phyloP scores from a whole-genome alignment of 23 tunicate species.

The Trididemnum miniatum region DNA sequence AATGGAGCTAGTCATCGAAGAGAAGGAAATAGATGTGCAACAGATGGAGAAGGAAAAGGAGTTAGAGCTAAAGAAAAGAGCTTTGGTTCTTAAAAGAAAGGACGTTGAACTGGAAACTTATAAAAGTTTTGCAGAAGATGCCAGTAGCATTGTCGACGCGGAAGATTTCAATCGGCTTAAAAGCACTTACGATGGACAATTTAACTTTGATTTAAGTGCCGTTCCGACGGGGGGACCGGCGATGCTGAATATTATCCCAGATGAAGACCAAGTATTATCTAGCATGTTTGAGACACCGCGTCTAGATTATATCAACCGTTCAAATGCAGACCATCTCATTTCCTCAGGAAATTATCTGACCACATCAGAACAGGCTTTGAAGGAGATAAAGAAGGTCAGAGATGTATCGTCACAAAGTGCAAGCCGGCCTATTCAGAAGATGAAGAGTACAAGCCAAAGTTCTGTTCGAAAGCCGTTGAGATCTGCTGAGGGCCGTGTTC shows the following conservation, averaged over 20 bases:
- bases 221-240: not conserved
- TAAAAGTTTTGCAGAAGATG: not conserved
- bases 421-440: not conserved
- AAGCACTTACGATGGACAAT: not conserved
- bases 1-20: not conserved
- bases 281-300: not conserved
- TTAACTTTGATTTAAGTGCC: not conserved
- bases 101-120: not conserved
- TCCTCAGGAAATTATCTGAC: not conserved
- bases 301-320: not conserved
- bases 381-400: not conserved
- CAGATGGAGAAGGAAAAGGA: not conserved
- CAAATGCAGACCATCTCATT: not conserved
- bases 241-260: conserved; percentile 2
- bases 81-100: not conserved
- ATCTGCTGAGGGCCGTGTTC: not conserved
- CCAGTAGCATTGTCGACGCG: not conserved
- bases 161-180: not conserved
- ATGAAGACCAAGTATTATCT: not conserved
- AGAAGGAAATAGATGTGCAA: conserved; percentile 12
- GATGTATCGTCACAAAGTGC: not conserved
- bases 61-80: not conserved
- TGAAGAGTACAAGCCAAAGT: not conserved
- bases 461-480: not conserved
- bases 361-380: not conserved